Base-by-base conservation (phyloP, 2,888 invertebrate genomes). In the Abscondita cerata region DNA sequence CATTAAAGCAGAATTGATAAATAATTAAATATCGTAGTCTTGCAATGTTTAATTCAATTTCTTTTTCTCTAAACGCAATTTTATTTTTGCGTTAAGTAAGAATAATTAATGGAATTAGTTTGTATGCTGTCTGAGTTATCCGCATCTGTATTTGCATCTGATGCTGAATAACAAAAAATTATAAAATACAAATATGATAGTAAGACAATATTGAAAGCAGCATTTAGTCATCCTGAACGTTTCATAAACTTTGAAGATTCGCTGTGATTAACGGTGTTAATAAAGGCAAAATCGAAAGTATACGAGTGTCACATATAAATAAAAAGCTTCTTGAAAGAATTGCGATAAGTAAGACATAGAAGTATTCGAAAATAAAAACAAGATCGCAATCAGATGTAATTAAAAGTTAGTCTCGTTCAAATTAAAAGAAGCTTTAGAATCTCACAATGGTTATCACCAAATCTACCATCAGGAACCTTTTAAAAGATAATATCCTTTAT, bases 1-100 rank as follows among this genome's bases (percentile, higher is more conserved):
- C 65, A 62, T 62, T 65, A 62, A 62, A 52, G 62, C 54, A 56
- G 59, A 59, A 58, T 61, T 60, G 60, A 59, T 59, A 63, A 60
- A 64, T 64, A 64, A 64, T 64, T 64, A 63, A 59, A 63, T 52
- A 59, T 52, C 52, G 48, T 52, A 51, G 44, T 40, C 44, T 16
- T 40, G 25, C 48, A 57, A 41, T 31, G 57, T 57, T 57, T 48
- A 40, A 33, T 25, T 25, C 25, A 25, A 25, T 25, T 25, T 25
- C 25, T 25, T 25, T 25, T 25, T 25, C 25, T 25, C 6, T 25
- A 25, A 2, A 25, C 6, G 6, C 25, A 25, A 4, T 25, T n/a
- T 25, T 25, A 25, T 25, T 25, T 25, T 25, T 25, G 25, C 6
- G 6, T n/a, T 25, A 25, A 2, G 25, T 25, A 25, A 25, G 25